Evolutionary conservation across 2,888 invertebrate species (phyloP), one percentile per base, ranked within the genome.

Genomic region (Trissonchulus latispiculum): DNA sequence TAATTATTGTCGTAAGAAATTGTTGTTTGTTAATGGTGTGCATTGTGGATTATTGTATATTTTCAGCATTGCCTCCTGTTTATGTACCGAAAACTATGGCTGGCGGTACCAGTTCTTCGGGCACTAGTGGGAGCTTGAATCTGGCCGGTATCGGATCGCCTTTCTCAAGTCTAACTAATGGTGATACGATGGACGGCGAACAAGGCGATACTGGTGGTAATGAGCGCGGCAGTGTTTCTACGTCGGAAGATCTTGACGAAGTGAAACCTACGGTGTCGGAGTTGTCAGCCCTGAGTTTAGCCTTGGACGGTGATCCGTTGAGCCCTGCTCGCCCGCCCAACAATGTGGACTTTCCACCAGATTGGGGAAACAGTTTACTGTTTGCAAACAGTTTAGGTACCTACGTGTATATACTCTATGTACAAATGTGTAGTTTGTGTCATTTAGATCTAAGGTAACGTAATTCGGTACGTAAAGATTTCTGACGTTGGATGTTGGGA

Each of bases 41-140:
- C n/a, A n/a, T n/a, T n/a, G n/a, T n/a, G n/a, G n/a, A n/a, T n/a
- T n/a, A n/a, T n/a, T n/a, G n/a, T n/a, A n/a, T n/a, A n/a, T 64
- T 64, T 64, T 68, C 70, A 70, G 70, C 31, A n/a, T 29, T 70
- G 48, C 33, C 71, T 33, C 71, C 71, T 3, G 61, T 71, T 32
- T n/a, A 48, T 23, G 71, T 71, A 3, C 71, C 71, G 15, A 71
- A 71, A 29, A 23, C 48, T 8, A 8, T 48, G 48, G 23, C 8
- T 48, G 23, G 8, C 8, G 48, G 48, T 23, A n/a, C n/a, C n/a
- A 48, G 48, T 48, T 8, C 8, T 8, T 15, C 8, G 8, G 48
- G 48, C 8, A 48, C 48, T 48, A 48, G 48, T 23, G 48, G 48
- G 48, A 23, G 48, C 8, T 15, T 23, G 8, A 48, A 23, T 23